Base-by-base conservation (phyloP, 2,888 invertebrate genomes). In the Microdon myrmicae region DNA sequence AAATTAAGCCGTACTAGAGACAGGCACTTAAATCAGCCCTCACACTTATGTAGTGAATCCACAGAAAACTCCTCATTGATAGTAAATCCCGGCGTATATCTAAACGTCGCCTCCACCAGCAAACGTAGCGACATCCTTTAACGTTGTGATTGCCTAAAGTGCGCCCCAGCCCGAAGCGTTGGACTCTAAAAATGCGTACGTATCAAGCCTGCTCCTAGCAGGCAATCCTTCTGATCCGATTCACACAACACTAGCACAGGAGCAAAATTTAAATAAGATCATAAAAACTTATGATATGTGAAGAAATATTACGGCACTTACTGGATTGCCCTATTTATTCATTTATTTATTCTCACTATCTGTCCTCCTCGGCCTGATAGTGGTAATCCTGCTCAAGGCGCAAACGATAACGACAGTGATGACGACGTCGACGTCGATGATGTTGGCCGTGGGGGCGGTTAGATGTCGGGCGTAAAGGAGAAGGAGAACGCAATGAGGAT, bases 281-380 rank as follows among this genome's bases (percentile, higher is more conserved):
- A 73, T 78, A 78, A 78, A 78, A 78, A 77, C 77, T 78, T 78
- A 78, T 79, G 79, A 77, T 72, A 79, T 78, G 78, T 78, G 76
- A 78, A 78, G 69, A 78, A 79, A 77, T 74, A 74, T 74, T 74
- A 73, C 72, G 72, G 74, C 73, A 71, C 68, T 70, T 69, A 68
- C 68, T 54, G 66, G 69, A 71, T 71, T 69, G 71, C 68, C 69
- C 66, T 68, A 69, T 70, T 68, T 70, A 68, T 68, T 68, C 68
- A 69, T 68, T 69, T 68, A 68, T 67, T 66, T 59, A 53, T 64
- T 45, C 58, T 28, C 47, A 26, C 31, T 56, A 44, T 54, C 49
- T 49, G 51, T 53, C 51, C 43, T 53, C 34, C 47, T 38, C 39
- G 47, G 41, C 41, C 29, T 51, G 51, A 58, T 64, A 51, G 64